Percentiles rank a stretch among this genome's conserved stretches.
phyloP scores from a whole-genome alignment of 2,888 invertebrate species.

The Pelosia muscerda region DNA sequence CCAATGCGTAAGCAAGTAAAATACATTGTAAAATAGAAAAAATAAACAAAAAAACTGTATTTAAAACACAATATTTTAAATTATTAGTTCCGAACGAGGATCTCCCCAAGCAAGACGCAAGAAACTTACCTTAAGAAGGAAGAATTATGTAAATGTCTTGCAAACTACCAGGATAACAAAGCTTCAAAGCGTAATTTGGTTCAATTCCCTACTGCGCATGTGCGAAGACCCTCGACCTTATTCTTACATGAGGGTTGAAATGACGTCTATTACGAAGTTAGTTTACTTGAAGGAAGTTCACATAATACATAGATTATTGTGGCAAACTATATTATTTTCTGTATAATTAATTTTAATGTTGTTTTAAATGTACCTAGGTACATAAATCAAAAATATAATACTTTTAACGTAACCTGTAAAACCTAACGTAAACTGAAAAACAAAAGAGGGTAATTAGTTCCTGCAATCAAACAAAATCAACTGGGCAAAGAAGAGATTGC shows the following conservation, averaged over 20 bases:
- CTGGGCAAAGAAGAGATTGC: slow-evolving; percentile 30
- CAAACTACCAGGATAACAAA: slow-evolving; percentile 34
- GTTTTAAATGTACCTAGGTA: too few relatives aligned
- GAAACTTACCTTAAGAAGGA: slow-evolving; percentile 7
- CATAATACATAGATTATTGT: neutral
- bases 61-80: too few relatives aligned
- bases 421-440: too few relatives aligned
- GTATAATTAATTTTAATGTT: neutral
- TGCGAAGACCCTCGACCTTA: neutral
- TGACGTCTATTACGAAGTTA: neutral
- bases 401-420: too few relatives aligned
- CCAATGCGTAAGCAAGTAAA: too few relatives aligned
- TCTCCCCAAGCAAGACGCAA: slow-evolving; percentile 10
- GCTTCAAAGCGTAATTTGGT: slow-evolving; percentile 5
- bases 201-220: slow-evolving; percentile 12
- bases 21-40: too few relatives aligned
- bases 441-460: slow-evolving; percentile 7
- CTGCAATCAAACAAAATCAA: slow-evolving; percentile 12
- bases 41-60: too few relatives aligned
- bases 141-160: slow-evolving; percentile 18
- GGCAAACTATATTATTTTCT: neutral
- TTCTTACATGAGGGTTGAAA: neutral
- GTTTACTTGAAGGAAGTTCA: neutral
- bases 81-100: too few relatives aligned
- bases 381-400: too few relatives aligned